Base-by-base conservation (phyloP, 2,797 vertebrate species). In the Fundulus diaphanus region DNA sequence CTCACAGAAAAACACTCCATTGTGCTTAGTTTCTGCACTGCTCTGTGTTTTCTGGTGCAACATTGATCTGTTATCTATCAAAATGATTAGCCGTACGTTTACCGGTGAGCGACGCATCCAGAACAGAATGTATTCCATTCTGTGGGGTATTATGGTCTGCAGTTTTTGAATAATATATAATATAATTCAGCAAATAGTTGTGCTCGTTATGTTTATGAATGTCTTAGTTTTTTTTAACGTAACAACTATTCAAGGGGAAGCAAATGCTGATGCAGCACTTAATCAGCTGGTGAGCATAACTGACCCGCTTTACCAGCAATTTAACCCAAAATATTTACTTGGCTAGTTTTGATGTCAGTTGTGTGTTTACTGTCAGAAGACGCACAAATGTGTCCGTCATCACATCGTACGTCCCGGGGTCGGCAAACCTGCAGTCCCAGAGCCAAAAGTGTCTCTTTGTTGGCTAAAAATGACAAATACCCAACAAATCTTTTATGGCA, bases 61-160 rank as follows among this genome's bases (percentile, higher is more conserved):
- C 27, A 9, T 31, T 51, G 20, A 70, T 37, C 29, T 35, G 42
- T 54, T n/a, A 40, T 27, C 0, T 18, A 27, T 56, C 22, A 27
- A 54, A 40, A 70, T 42, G 49, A 70, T 70, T 54, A 40, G 33
- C 48, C 44, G 24, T 29, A 63, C 24, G 48, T 81, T 77, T 46
- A 61, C 11, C 15, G 71, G 24, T 74, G 65, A 63, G 66, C 92
- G 94, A 93, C 89, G n/a, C n/a, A n/a, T n/a, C n/a, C n/a, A n/a
- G 37, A 42, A 11, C 24, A 15, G 24, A 66, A 16, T 12, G 15
- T n/a, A 15, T 24, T 15, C 15, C 5, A 42, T 66, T 65, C 24
- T 66, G 24, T 27, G 24, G 37, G 37, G 13, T 42, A 15, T 42
- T 66, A n/a, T 66, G 27, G 63, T 11, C 35, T 24, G 22, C 7